phyloP scores from a whole-genome alignment of 1,140 invertebrate species.

The Papilio machaon region DNA sequence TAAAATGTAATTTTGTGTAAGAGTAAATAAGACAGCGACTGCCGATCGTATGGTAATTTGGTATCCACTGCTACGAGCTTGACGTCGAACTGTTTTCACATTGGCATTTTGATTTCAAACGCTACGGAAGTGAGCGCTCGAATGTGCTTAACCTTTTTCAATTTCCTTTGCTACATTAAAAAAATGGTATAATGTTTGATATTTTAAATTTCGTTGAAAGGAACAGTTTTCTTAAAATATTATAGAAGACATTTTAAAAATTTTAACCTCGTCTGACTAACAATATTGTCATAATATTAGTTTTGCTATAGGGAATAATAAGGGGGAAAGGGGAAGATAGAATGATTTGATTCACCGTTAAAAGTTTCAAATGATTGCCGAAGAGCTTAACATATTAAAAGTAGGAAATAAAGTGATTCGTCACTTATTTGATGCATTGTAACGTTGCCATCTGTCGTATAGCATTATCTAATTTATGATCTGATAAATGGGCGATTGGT shows the following conservation, averaged over 20 bases:
- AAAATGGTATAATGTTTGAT: not conserved
- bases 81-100: not conserved
- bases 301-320: not conserved
- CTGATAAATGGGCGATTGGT: not conserved
- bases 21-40: not conserved
- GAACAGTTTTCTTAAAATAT: no score
- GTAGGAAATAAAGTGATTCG: not conserved
- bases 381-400: not conserved
- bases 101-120: slow-evolving; percentile 17
- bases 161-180: not conserved
- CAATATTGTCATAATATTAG: no score
- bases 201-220: not conserved
- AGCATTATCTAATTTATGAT: slow-evolving; percentile 26
- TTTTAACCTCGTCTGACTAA: no score
- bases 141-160: slow-evolving; percentile 15
- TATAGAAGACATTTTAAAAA: no score
- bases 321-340: no score
- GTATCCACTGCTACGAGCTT: not conserved
- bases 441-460: not conserved
- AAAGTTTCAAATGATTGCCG: not conserved
- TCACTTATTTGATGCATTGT: not conserved
- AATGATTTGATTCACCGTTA: not conserved
- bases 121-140: slow-evolving; percentile 10
- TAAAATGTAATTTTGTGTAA: not conserved
- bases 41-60: not conserved